A percentile compares a stretch with the other conserved stretches of the same genome.
phyloP scores from a whole-genome alignment of 2,888 invertebrate species.

The Slavum lentiscoides region DNA sequence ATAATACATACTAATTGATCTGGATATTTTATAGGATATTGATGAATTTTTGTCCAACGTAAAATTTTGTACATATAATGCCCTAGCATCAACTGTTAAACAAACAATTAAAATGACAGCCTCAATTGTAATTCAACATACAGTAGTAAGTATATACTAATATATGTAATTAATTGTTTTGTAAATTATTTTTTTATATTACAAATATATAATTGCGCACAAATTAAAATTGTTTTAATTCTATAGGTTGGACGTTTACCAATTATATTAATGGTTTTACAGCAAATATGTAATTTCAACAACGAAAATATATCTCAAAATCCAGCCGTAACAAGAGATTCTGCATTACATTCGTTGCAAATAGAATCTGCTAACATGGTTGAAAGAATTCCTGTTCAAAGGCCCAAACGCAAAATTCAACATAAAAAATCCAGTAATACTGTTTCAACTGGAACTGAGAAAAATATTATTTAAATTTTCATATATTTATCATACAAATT shows the following conservation, averaged over 20 bases:
- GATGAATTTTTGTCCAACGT: conserved; percentile 43
- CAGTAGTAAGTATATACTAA: conserved; percentile 13
- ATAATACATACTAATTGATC: neutral
- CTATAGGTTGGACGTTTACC: conserved; percentile 30
- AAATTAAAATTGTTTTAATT: neutral
- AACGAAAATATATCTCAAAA: neutral
- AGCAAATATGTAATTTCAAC: conserved; percentile 14
- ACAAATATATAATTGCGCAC: no score
- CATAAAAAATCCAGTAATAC: neutral
- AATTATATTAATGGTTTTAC: neutral
- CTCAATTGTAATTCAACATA: conserved; percentile 32
- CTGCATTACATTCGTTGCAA: neutral
- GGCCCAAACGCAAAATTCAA: conserved; percentile 27
- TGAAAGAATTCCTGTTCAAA: conserved; percentile 11
- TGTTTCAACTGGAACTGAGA: neutral
- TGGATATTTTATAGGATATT: conserved; percentile 33
- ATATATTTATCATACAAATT: neutral
- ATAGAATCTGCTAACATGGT: neutral
- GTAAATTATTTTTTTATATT: neutral
- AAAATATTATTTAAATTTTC: neutral
- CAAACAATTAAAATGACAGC: conserved; percentile 42
- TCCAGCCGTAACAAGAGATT: neutral
- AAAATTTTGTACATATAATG: conserved; percentile 38
- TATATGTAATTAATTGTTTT: neutral
- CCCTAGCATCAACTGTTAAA: conserved; percentile 26